Base-by-base conservation (phyloP, 2,888 invertebrate genomes). In the Nycteola revayana region DNA sequence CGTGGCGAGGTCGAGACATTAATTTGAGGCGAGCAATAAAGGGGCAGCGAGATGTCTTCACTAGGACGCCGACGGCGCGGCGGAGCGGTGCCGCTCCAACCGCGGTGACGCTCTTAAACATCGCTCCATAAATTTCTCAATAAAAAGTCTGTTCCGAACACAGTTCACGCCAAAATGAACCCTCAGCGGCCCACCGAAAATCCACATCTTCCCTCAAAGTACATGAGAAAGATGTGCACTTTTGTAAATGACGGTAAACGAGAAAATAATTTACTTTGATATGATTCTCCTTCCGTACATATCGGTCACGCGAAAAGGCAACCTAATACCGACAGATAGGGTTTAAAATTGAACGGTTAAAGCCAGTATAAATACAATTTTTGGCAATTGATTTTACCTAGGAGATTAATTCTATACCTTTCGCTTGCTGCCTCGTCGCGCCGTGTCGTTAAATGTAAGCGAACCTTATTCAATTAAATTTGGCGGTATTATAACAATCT, bases 21-120 rank as follows among this genome's bases (percentile, higher is more conserved):
- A 87, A 87, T 87, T 86, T 87, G 75, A 77, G 75, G 75, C 81
- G 67, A 82, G 87, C 84, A 87, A 87, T 87, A 87, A 86, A 86
- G 81, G 74, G 76, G 70, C 77, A 78, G 72, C 69, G 69, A 78
- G 77, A 78, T 76, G 77, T 82, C 77, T 80, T 80, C 74, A 69
- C 70, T 66, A 66, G 60, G 59, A 48, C 59, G 51, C 30, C 50
- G 46, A 40, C 50, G 49, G 44, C 58, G 42, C 49, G 42, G 49
- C 30, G 38, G 42, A 46, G 47, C 28, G 36, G 32, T 38, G 28
- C 44, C 41, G 45, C 55, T 33, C 20, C 10, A 53, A 42, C 34
- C 36, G 10, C 66, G 53, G 70, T 68, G 73, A 69, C 70, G 75
- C 70, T 80, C 73, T 79, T 78, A 81, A 83, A 78, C 75, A 67